Base-by-base conservation (phyloP, 2,888 invertebrate genomes). In the Galerucella pusilla region DNA sequence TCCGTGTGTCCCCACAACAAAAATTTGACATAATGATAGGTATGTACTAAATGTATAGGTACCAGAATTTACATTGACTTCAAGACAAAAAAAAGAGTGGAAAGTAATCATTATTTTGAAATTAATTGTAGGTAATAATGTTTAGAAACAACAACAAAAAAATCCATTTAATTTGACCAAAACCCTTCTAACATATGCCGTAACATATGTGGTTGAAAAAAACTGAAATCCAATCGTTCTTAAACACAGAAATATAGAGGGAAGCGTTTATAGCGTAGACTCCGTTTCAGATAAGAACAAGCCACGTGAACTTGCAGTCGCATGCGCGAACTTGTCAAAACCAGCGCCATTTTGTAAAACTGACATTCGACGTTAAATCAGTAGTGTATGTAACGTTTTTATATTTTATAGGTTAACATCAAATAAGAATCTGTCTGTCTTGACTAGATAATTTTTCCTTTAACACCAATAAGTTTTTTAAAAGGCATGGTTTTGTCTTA, bases 121-220 rank as follows among this genome's bases (percentile, higher is more conserved):
- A 80, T 79, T 79, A 79, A 80, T 79, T 79, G 74, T 52, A 67
- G 77, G 68, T 77, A 79, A 80, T 77, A 72, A 73, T 49, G 77
- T 77, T 77, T 76, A 78, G 75, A 74, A 75, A 67, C 64, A 77
- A 76, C 71, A 74, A 71, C 79, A 81, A 28, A 79, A 80, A 80
- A 80, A 74, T 78, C 49, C 66, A 60, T 70, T 78, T 79, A 79
- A 80, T 79, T 79, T 75, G 66, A 67, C 25, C 57, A 74, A 74
- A 75, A 69, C 83, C 83, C 83, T 61, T 64, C 60, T 14, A 28
- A 83, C 82, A 80, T 84, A 81, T 82, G 81, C 68, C 80, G 80
- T 80, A 83, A 84, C 85, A 86, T 86, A 84, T 84, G 83, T 81
- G 75, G 73, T 73, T 74, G 73, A 72, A 71, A 73, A 74, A 69